A percentile compares a stretch with the other conserved stretches of the same genome.
Conservation (phyloP, 2,113 vertebrate genomes). For the Sceloporus undulatus region DNA sequence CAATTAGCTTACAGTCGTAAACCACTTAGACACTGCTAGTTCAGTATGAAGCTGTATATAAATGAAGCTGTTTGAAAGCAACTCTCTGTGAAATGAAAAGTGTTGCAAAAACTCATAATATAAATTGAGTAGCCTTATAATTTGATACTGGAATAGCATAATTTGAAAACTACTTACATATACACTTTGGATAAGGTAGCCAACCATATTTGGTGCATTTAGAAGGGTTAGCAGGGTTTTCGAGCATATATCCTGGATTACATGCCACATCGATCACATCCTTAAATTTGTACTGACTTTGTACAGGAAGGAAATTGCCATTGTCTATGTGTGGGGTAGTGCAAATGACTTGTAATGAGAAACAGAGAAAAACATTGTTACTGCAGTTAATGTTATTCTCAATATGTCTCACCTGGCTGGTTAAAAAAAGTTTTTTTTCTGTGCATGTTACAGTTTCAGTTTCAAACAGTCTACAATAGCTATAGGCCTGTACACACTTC, state of each 20-base stretch:
- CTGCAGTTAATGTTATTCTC: not conserved
- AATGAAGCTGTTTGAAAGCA: not conserved
- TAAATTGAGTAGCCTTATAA: not conserved
- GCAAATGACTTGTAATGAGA: not conserved
- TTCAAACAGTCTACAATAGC: not conserved
- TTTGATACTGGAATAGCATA: not conserved
- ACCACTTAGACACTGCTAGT: too few relatives aligned
- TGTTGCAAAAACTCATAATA: not conserved
- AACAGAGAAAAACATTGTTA: not conserved
- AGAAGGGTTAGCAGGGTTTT: not conserved
- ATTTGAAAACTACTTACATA: slow-evolving; percentile 16
- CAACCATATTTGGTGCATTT: slow-evolving; percentile 30
- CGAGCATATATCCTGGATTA: slow-evolving; percentile 2
- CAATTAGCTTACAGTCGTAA: too few relatives aligned
- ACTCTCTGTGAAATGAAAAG: not conserved
- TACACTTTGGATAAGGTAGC: slow-evolving; percentile 13
- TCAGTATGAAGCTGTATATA: too few relatives aligned
- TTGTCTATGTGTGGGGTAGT: not conserved
- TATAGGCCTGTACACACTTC: not conserved
- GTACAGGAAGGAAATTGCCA: not conserved
- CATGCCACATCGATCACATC: not conserved
- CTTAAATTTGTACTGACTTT: not conserved
- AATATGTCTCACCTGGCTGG: not conserved
- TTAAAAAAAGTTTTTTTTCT: not conserved
- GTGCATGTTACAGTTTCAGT: not conserved